Evolutionary conservation across 2,113 vertebrate genomes (phyloP).

Genomic region (Phalacrocorax carbo): DNA sequence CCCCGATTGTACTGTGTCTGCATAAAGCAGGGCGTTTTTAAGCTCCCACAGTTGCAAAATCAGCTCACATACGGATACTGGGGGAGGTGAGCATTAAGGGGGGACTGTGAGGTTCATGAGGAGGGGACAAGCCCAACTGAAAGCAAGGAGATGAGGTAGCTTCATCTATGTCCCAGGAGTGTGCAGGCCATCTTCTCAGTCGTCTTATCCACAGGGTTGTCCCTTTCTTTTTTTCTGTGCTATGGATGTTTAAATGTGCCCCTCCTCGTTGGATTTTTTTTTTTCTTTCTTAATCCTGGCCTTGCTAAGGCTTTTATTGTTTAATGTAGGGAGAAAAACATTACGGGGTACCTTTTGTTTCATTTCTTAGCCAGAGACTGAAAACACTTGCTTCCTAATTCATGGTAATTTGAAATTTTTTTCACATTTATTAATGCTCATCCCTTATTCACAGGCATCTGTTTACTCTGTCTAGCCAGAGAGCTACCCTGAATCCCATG

Average conservation of each 20-base stretch:
- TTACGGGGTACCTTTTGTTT: background rate
- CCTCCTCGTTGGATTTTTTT: background rate
- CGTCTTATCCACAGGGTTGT: background rate
- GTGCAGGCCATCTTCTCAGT: background rate
- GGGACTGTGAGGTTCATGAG: background rate
- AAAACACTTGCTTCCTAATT: background rate
- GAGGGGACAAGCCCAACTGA: background rate
- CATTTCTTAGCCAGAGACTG: background rate
- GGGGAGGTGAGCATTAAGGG: background rate
- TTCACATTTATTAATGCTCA: background rate
- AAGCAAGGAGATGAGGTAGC: background rate
- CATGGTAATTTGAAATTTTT: background rate
- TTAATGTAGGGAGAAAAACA: background rate
- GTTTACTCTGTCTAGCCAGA: background rate
- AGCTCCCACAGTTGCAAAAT: background rate
- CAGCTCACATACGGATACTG: background rate
- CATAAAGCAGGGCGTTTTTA: background rate
- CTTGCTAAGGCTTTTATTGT: background rate
- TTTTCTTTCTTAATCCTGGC: background rate
- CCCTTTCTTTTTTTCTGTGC: background rate
- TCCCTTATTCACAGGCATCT: background rate
- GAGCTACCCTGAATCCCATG: background rate
- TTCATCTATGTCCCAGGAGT: background rate
- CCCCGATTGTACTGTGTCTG: background rate
- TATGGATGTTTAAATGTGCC: background rate